Base-by-base conservation (phyloP, 2,797 vertebrate genomes). In the Falco naumanni region DNA sequence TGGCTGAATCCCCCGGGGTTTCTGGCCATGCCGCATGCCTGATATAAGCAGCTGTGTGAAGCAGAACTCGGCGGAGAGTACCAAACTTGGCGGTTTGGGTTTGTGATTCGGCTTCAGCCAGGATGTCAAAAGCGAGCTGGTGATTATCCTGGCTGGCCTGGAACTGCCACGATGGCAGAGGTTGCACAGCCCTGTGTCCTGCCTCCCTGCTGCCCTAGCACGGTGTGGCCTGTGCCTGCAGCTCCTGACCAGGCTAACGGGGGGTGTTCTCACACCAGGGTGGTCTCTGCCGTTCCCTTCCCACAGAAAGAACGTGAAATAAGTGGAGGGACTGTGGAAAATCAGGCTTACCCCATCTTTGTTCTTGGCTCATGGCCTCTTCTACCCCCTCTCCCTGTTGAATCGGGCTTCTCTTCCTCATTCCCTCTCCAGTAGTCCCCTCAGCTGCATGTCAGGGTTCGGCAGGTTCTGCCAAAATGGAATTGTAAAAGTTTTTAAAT, bases 81-180 rank as follows among this genome's bases (percentile, higher is more conserved):
- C 95, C 84, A 87, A 93, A 93, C 50, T 89, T 84, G 81, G 78
- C 0, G 0, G 15, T 87, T 84, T 50, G 80, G 33, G 12, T 75
- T 81, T 89, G 78, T 69, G 75, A 65, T 76, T 90, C 74, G 50
- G 0, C 57, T 91, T 71, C 61, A 87, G 47, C 24, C 43, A 61
- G 53, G 31, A 66, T 79, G 70, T 50, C 24, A 37, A 39, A 84
- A 88, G 56, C 4, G 3, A 75, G 15, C 37, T 76, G 26, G 33
- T 43, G 34, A 10, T 72, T 34, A 9, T 26, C 47, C 10, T 50
- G 28, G 50, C 48, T 68, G 41, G 29, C 77, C 54, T 61, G 34
- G 63, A 83, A 82, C 57, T 83, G 51, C 75, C 0, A 0, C 57
- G 80, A 34, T 0, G 0, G 25, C 31, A 0, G 3, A 41, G 31